Base-by-base conservation (phyloP, 2,888 invertebrate genomes). In the Patella pellucida region DNA sequence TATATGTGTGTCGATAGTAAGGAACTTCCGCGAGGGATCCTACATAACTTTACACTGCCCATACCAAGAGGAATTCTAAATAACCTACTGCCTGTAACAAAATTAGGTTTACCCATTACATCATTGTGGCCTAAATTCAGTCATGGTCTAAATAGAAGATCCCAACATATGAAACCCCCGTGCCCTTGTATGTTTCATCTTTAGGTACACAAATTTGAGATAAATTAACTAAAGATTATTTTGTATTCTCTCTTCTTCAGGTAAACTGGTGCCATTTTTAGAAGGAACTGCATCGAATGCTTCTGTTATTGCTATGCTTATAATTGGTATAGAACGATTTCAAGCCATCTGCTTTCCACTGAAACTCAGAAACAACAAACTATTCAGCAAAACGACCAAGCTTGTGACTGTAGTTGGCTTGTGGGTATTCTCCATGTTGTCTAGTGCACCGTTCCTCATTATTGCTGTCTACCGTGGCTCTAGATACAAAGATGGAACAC, bases 331-430 rank as follows among this genome's bases (percentile, higher is more conserved):
- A 91, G 97, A 97, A 91, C 93, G 96, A 52, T 96, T 95, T 92
- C 95, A 95, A 91, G 97, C 97, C 79, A 97, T 97, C 89, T 97
- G 97, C 91, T 95, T 96, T 89, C 97, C 97, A 0, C 92, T 97
- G 71, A 68, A 73, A 41, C 79, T 79, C 2, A 23, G 73, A n/a
- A 77, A 79, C n/a, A 74, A 69, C 12, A 69, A 51, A 70, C 12
- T 74, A 16, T 72, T 76, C 5, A 72, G 62, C 1, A 69, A 69
- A 15, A 71, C 56, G 1, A 27, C 73, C 56, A 78, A 76, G 31
- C 77, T 80, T 11, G 70, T 73, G 2, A 78, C 72, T 16, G 68
- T 81, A 11, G 71, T 80, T 0, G 31, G 79, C 11, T 79, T 84
- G 1, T 85, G 85, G 85, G 69, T 89, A 23, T 72, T 90, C 16